phyloP scores from a whole-genome alignment of 2,888 invertebrate genomes.

The Agriopis aurantiaria region DNA sequence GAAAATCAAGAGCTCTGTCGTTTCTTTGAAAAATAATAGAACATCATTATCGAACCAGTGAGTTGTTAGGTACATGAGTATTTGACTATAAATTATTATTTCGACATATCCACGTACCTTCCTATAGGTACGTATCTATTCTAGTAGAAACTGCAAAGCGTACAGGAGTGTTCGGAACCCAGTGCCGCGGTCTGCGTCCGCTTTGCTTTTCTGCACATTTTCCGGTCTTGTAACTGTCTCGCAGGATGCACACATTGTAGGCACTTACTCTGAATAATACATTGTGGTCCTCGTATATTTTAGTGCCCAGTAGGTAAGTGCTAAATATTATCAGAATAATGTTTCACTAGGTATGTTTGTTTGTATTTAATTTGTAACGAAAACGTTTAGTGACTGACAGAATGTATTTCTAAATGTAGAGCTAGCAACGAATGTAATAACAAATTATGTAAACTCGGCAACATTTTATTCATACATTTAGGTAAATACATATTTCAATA shows the following conservation, averaged over 20 bases:
- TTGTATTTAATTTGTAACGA: conserved; percentile 17
- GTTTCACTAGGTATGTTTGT: background rate
- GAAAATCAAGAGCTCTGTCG: background rate
- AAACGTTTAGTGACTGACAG: conserved; percentile 11
- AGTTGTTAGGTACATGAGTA: background rate
- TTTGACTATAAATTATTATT: no score
- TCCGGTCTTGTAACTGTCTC: conserved; percentile 19
- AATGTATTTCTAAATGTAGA: conserved; percentile 17
- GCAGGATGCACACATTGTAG: conserved; percentile 24
- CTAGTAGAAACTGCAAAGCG: conserved; percentile 2
- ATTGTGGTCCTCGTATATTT: conserved; percentile 11
- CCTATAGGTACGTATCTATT: background rate
- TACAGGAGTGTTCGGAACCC: conserved; percentile 6
- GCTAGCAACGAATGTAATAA: conserved; percentile 14
- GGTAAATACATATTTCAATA: conserved; percentile 16
- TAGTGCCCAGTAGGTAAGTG: conserved; percentile 4
- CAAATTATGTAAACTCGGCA: conserved; percentile 14
- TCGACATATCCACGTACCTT: no score
- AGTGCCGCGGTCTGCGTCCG: conserved; percentile 6
- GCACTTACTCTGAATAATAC: background rate
- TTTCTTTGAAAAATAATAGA: conserved; percentile 2
- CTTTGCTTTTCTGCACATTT: conserved; percentile 28
- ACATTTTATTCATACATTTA: conserved; percentile 21
- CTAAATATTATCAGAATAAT: background rate
- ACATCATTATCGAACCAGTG: background rate